Conservation (phyloP, 2,113 vertebrate genomes). For the Silurus meridionalis region DNA sequence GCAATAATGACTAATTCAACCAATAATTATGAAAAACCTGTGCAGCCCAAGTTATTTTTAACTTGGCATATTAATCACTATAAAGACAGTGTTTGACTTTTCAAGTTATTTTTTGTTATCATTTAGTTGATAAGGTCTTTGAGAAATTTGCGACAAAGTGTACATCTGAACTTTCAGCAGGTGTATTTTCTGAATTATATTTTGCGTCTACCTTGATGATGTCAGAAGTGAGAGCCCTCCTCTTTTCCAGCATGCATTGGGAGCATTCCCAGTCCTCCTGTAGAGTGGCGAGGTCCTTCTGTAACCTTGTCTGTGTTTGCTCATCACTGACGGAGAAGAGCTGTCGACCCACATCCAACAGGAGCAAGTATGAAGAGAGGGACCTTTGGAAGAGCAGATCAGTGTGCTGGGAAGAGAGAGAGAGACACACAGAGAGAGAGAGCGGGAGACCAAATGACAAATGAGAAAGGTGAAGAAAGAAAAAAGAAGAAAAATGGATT, state of each 20-base stretch:
- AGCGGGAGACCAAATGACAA: no score
- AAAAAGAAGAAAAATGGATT: background rate
- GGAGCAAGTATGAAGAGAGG: conserved; percentile 73
- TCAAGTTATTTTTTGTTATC: background rate
- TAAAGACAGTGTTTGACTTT: background rate
- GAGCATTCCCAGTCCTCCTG: conserved; percentile 79
- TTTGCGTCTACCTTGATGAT: conserved; percentile 67
- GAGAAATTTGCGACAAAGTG: background rate
- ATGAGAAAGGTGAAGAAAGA: background rate
- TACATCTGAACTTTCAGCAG: background rate
- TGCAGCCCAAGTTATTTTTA: background rate
- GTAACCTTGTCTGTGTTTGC: conserved; percentile 67
- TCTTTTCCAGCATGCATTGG: conserved; percentile 69
- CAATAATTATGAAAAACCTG: background rate
- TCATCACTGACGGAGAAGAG: conserved; percentile 68
- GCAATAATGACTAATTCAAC: background rate
- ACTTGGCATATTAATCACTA: background rate
- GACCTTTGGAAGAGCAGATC: conserved; percentile 78
- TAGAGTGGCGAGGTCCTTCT: conserved; percentile 73
- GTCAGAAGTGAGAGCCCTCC: conserved; percentile 62
- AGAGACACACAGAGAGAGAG: background rate
- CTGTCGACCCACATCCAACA: conserved; percentile 77
- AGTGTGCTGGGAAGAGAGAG: conserved; percentile 69
- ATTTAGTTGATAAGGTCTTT: background rate
- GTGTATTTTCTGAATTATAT: background rate